These are phyloP conservation scores for Felis catus DNA, from an alignment of 2,113 vertebrate genomes.

Conservation along the genomic window DNA sequence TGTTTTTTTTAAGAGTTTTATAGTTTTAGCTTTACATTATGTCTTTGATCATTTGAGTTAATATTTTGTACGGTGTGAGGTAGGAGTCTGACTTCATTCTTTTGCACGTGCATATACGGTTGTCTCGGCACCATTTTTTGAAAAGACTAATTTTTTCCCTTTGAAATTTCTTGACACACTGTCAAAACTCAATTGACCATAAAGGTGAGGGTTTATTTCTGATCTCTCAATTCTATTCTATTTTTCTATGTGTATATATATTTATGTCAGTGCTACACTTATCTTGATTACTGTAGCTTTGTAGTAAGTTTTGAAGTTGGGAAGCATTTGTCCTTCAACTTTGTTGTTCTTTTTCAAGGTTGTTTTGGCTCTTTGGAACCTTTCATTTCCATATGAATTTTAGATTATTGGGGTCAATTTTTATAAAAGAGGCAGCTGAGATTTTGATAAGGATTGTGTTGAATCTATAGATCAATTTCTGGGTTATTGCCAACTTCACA, in stretches of 20 bases:
- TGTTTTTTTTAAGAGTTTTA: conserved; percentile 4
- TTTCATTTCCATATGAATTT: not conserved
- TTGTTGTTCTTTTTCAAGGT: not conserved
- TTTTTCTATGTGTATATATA: not conserved
- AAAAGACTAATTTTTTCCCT: not conserved
- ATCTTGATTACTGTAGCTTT: not conserved
- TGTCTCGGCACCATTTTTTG: not conserved
- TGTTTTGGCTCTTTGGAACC: not conserved
- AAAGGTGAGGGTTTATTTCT: conserved; percentile 10
- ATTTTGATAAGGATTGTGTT: not conserved
- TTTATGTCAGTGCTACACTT: not conserved
- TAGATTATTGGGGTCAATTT: not conserved
- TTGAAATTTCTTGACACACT: not conserved
- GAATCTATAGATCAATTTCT: not conserved
- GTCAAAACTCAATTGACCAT: not conserved
- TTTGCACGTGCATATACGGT: not conserved
- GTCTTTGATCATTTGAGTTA: not conserved
- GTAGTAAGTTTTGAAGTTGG: not conserved
- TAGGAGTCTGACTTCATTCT: not conserved
- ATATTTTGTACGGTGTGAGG: not conserved
- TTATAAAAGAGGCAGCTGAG: not conserved
- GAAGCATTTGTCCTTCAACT: not conserved
- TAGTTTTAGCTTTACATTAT: not conserved
- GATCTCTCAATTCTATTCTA: not conserved
- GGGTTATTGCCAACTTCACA: not conserved